phyloP scores from a whole-genome alignment of 2,797 vertebrate species.

The Phalanger gymnotis region DNA sequence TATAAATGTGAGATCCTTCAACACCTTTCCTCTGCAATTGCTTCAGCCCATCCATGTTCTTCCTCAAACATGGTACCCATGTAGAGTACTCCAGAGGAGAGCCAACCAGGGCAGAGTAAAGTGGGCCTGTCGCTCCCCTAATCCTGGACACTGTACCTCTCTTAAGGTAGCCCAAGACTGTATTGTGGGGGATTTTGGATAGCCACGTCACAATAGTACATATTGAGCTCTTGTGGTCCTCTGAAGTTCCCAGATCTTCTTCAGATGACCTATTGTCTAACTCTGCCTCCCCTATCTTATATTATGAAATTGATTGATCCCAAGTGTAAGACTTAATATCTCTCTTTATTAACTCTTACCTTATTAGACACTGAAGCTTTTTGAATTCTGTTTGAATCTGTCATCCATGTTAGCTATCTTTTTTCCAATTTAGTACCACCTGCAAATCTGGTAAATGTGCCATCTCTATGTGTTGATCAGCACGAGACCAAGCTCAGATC shows the following conservation, averaged over 20 bases:
- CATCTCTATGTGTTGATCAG: background rate
- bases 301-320: background rate
- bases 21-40: background rate
- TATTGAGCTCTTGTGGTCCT: background rate
- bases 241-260: background rate
- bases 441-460: background rate
- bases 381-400: background rate
- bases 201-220: no score
- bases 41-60: background rate
- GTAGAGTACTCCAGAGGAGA: background rate
- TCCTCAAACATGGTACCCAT: background rate
- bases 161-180: background rate
- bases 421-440: background rate
- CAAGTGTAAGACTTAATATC: background rate
- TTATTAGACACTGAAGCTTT: background rate
- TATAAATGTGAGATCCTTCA: background rate
- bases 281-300: no score
- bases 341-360: background rate
- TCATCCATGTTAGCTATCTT: background rate
- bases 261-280: background rate
- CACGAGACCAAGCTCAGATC: background rate
- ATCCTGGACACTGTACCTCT: background rate
- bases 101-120: background rate
- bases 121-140: background rate
- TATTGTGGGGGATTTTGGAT: no score